Evolutionary conservation across 2,888 invertebrate species (phyloP).

Genomic region (Coelogynopora nodosa): DNA sequence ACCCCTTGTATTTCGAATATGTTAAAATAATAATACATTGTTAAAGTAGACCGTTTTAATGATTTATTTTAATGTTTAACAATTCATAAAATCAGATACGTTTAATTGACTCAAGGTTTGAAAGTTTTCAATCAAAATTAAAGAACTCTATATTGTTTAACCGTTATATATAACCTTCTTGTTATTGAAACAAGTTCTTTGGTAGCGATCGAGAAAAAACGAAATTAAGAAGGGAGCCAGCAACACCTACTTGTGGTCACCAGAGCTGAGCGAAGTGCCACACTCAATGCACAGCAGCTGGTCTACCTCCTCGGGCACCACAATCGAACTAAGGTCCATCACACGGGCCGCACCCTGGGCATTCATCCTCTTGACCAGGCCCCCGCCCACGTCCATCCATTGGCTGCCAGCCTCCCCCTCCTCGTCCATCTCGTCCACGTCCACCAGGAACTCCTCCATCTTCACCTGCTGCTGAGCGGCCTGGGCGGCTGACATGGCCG

Average conservation of each 20-base stretch:
- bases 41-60: too few species aligned
- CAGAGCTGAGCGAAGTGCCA: not conserved
- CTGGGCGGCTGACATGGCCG: not conserved
- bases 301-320: conserved; percentile 31
- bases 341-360: conserved; percentile 33
- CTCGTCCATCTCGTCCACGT: not conserved
- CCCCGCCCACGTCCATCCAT: not conserved
- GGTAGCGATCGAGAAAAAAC: not conserved
- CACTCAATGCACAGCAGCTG: conserved; percentile 35
- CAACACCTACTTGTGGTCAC: conserved; percentile 11
- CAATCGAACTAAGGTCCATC: conserved; percentile 29
- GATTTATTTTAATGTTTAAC: too few species aligned
- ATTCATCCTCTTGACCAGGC: conserved; percentile 34
- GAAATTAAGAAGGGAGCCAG: not conserved
- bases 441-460: not conserved
- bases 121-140: too few species aligned
- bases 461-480: not conserved
- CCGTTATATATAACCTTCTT: too few species aligned
- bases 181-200: too few species aligned
- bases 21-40: too few species aligned
- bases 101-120: too few species aligned
- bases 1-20: too few species aligned
- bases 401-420: not conserved
- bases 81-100: too few species aligned
- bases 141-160: too few species aligned